Evolutionary conservation across 2,797 vertebrate genomes (phyloP), one percentile per base, ranked within the genome.

Genomic region (Gallirallus australis): DNA sequence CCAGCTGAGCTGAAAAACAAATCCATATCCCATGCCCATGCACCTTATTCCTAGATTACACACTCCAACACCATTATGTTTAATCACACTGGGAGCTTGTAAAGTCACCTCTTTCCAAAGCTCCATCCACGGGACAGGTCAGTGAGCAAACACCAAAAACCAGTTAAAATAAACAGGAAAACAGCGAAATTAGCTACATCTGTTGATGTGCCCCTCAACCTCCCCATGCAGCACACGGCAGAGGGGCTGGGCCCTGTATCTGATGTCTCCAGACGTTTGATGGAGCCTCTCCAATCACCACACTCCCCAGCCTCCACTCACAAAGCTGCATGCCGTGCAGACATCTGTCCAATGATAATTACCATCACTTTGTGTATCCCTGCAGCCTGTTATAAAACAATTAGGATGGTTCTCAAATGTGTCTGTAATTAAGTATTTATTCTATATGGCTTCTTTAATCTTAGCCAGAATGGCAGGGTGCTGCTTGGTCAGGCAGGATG

Each of bases 311-410:
- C 63, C 82, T 28, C 56, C 50, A 50, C 87, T 71, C 90, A 33
- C 63, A 59, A 65, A 82, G 45, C 87, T 33, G 65, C 89, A 23
- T 56, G 94, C 96, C 82, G 16, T 4, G 12, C 85, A 45, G 82
- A 90, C 86, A 89, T 60, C 78, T 69, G 75, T 75, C 69, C 50
- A 48, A 69, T 0, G 1, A 66, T 60, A 81, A 88, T 97, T 97
- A 97, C 97, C 96, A 89, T 78, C 91, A 96, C 69, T 94, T 78
- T 97, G 96, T 87, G 89, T 88, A 95, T 97, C 92, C 93, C 97
- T 48, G 94, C 95, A 96, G 96, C 97, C 97, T 97, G 94, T 86
- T 93, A 87, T 66, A 95, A 97, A 94, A 96, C 59, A 97, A 95
- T 95, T 93, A 79, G 85, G 48, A 81, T n/a, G 39, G 81, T 83